phyloP scores from a whole-genome alignment of 1,140 invertebrate genomes.

The Sminthurides bifidus region DNA sequence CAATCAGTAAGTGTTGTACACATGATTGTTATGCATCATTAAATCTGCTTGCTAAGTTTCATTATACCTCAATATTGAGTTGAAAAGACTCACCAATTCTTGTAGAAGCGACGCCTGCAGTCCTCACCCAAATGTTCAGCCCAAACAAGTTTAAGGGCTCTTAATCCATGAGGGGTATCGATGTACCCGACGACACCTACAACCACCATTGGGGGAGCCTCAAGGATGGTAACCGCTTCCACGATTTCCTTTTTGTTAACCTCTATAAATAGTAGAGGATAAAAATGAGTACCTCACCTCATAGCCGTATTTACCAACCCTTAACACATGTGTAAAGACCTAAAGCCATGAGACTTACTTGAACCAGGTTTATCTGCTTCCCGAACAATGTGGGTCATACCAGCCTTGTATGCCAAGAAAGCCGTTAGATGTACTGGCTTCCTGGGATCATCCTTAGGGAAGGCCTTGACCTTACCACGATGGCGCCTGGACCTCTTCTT shows the following conservation, averaged over 20 bases:
- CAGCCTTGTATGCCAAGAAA: constrained; percentile 97
- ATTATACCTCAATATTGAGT: not conserved
- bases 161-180: constrained; percentile 90
- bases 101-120: constrained; percentile 95
- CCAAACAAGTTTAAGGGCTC: constrained; percentile 90
- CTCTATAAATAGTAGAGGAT: constrained; percentile 51
- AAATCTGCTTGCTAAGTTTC: constrained; percentile 4
- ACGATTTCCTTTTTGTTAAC: constrained; percentile 99
- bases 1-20: constrained; percentile 25
- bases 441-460: constrained; percentile 94
- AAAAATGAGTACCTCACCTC: not conserved
- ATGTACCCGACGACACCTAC: constrained; percentile 98
- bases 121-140: constrained; percentile 98
- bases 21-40: constrained; percentile 23
- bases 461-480: constrained; percentile 98
- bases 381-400: constrained; percentile 98
- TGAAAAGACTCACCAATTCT: constrained; percentile 80
- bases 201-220: constrained; percentile 95
- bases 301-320: not conserved
- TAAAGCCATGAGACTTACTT: constrained; percentile 56
- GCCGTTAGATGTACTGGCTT: constrained; percentile 97
- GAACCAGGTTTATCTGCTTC: constrained; percentile 98
- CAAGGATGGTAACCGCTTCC: constrained; percentile 95
- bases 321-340: constrained; percentile 2
- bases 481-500: constrained; percentile 91